Base-by-base conservation (phyloP, 2,113 vertebrate species). In the Heterotilapia buettikoferi region DNA sequence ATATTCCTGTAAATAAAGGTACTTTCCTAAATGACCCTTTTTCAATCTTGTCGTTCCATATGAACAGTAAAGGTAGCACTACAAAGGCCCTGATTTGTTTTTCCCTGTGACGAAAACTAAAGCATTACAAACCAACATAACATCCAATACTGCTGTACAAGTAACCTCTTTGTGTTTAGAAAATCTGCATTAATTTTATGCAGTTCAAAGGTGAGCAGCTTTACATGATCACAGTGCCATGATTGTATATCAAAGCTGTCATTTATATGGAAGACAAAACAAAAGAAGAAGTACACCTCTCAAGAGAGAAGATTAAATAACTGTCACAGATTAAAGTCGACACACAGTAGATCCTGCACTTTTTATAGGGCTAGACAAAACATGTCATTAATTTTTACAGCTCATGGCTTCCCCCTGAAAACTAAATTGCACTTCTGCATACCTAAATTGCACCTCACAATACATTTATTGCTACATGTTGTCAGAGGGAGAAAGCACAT, bases 1-100 rank as follows among this genome's bases (percentile, higher is more conserved):
- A 8, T 13, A 43, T 38, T 87, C 10, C 4, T 78, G 83, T 82
- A 81, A 83, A 45, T 85, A 88, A 80, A 90, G 89, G 89, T 88
- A 92, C 87, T 82, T 86, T 26, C 24, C 2, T 21, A 29, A 53
- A 82, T 26, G 1, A 68, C 19, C 16, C 16, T 40, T 68, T 10
- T n/a, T 38, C 4, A 82, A n/a, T 31, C 21, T 29, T 24, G 5
- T 19, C 5, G 10, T 18, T 50, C 26, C 10, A 38, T 14, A 26
- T 8, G 5, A 38, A 56, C 54, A 24, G 52, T 87, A 29, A 79
- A 80, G 45, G 21, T 38, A 18, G 3, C 11, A 31, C 6, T 33
- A 78, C 26, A 78, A 29, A 52, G 45, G 45, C 73, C 24, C 3
- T 6, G 12, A 53, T 71, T 66, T 79, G 33, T 7, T 47, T 84